Evolutionary conservation across 2,888 invertebrate genomes (phyloP), one percentile per base, ranked within the genome.

Genomic region (Salticus scenicus): DNA sequence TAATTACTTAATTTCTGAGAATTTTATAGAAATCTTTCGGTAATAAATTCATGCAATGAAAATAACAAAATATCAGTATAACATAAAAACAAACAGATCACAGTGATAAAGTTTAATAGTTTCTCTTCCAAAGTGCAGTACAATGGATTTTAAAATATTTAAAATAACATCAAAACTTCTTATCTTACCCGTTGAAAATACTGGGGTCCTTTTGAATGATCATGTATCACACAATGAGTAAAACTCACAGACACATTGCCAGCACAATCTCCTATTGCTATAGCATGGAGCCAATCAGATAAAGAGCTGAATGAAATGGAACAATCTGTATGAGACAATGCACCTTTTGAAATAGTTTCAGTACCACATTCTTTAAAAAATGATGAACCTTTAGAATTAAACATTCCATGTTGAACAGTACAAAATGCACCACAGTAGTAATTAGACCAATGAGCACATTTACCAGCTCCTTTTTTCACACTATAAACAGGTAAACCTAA

Each of bases 281-380:
- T 89, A 17, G 92, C 90, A 89, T 93, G 93, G 14, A 92, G 90
- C 91, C 93, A 93, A 88, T 93, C 93, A 81, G 92, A 93, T 42
- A 78, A 73, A 28, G 73, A 42, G 42, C 63, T 74, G 74, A 66
- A 76, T 85, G 80, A 84, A 51, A 80, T 10, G 28, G 37, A 80
- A 20, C 33, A 31, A 2, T 37, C 12, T 20, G 80, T 24, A 47
- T 20, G 27, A 12, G 78, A 71, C n/a, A 78, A 27, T 30, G 33
- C 63, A 20, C 47, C 28, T 2, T 33, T 4, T 12, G 73, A 20
- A 24, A 51, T 28, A 17, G 71, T 47, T 47, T 80, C 80, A 17
- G 28, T 73, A 0, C 80, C 73, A 73, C 71, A 70, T 24, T 78
- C 78, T 42, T 71, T 78, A 28, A 30, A 71, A 41, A 71, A 71